Base-by-base conservation (phyloP, 2,888 invertebrate genomes). In the Ectemnius cavifrons region DNA sequence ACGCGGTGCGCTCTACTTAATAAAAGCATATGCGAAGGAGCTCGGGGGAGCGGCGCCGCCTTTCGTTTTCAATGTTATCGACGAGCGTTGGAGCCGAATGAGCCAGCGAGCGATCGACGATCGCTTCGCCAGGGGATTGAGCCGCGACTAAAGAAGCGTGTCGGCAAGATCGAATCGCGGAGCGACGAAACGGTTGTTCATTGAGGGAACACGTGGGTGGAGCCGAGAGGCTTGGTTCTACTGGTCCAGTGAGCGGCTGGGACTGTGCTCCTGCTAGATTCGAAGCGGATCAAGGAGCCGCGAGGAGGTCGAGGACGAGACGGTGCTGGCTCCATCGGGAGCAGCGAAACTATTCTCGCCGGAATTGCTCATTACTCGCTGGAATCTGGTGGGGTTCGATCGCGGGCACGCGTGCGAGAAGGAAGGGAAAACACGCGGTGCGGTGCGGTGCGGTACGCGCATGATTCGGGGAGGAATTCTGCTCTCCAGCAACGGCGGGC, bases 401-500 rank as follows among this genome's bases (percentile, higher is more conserved):
- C 37, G 52, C 16, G 52, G 16, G 52, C 52, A 52, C 3, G 8
- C 37, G 5, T 14, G 52, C 52, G 5, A 14, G 52, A 14, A 13
- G 16, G 16, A 13, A 16, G 52, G 52, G 37, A 37, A 4, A 37
- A 52, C 20, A 59, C 4, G n/a, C n/a, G 23, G 18, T 13, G 14
- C n/a, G n/a, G n/a, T 45, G 47, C 58, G 47, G 60, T 78, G 16
- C 57, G 65, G n/a, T n/a, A n/a, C 67, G 65, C 67, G 67, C 47
- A 37, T 27, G 65, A 77, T 79, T 70, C 68, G 64, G 46, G 61
- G 23, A 62, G 37, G 67, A 63, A 79, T 70, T 62, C 79, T 79
- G 75, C 75, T 73, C 73, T 61, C 60, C 60, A 45, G 58, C 62
- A 59, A 46, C 8, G 52, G 73, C 80, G 68, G 88, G 85, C 89